Conservation (phyloP, 2,888 invertebrate genomes). For the Melanostoma mellinum region DNA sequence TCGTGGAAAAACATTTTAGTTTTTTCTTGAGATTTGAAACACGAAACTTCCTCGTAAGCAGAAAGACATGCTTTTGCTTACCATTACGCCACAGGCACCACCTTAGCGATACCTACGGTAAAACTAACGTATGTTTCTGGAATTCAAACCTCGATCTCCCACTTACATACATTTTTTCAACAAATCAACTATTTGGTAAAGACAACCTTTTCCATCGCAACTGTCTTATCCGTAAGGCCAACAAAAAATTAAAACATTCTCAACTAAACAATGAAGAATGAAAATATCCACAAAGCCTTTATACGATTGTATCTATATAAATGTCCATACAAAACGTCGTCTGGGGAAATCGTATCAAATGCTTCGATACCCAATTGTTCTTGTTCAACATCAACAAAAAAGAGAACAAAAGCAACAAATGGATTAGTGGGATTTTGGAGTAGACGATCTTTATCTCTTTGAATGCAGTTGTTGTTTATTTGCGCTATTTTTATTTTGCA, state of each 20-base stretch:
- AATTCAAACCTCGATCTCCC: too few relatives aligned
- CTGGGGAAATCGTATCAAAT: not conserved
- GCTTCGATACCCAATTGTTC: not conserved
- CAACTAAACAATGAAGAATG: constrained; percentile 1
- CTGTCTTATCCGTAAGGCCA: not conserved
- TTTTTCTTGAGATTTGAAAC: too few relatives aligned
- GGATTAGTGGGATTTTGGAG: constrained; percentile 29
- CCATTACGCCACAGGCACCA: too few relatives aligned
- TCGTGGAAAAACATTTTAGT: too few relatives aligned
- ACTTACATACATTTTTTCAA: too few relatives aligned
- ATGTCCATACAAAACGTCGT: constrained; percentile 22
- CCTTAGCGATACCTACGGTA: too few relatives aligned
- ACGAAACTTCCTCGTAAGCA: too few relatives aligned
- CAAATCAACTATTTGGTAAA: too few relatives aligned
- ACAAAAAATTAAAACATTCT: not conserved
- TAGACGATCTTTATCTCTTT: constrained; percentile 48
- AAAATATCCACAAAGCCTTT: not conserved
- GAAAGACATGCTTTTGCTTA: too few relatives aligned
- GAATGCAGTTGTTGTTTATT: constrained; percentile 23
- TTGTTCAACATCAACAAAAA: constrained; percentile 2
- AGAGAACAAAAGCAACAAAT: constrained; percentile 48
- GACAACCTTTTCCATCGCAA: not conserved
- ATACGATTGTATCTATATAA: not conserved
- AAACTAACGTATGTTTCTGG: too few relatives aligned
- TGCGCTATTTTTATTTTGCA: constrained; percentile 20